These are phyloP conservation scores for Leguminivora glycinivorella DNA, from an alignment of 1,140 invertebrate genomes.

Conservation along the genomic window DNA sequence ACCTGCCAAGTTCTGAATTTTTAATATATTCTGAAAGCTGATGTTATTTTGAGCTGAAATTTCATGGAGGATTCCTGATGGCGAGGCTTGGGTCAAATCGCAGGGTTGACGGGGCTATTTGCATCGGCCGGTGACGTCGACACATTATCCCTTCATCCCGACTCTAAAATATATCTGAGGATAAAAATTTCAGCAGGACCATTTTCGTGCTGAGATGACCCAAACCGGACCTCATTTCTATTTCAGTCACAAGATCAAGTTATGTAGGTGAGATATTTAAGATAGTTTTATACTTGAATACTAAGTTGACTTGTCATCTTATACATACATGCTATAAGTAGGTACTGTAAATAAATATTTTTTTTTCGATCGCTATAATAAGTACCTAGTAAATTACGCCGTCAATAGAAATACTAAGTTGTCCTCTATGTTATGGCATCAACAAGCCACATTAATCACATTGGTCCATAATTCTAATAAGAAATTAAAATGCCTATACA, in stretches of 20 bases:
- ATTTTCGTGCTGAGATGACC: constrained; percentile 36
- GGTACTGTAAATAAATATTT: too few species aligned
- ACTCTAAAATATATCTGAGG: constrained; percentile 43
- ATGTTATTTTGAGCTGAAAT: constrained; percentile 8
- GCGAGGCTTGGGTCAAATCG: constrained; percentile 38
- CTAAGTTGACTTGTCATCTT: too few species aligned
- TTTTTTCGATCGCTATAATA: too few species aligned
- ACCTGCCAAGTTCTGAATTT: constrained; percentile 14
- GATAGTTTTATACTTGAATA: background rate
- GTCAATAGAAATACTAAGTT: too few species aligned
- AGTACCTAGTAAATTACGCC: too few species aligned
- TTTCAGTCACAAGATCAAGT: constrained; percentile 5
- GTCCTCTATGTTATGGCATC: too few species aligned
- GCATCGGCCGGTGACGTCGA: constrained; percentile 37
- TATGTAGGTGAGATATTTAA: background rate
- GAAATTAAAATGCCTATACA: background rate
- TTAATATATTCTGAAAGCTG: constrained; percentile 22
- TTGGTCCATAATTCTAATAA: too few species aligned
- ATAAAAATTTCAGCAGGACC: constrained; percentile 40
- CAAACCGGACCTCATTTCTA: constrained; percentile 34
- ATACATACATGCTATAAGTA: too few species aligned
- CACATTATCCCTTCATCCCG: constrained; percentile 50
- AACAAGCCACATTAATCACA: too few species aligned
- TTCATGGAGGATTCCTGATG: constrained; percentile 31
- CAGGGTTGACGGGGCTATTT: constrained; percentile 41